Base-by-base conservation (phyloP, 2,888 invertebrate genomes). In the Xanthorhoe spadicearia region DNA sequence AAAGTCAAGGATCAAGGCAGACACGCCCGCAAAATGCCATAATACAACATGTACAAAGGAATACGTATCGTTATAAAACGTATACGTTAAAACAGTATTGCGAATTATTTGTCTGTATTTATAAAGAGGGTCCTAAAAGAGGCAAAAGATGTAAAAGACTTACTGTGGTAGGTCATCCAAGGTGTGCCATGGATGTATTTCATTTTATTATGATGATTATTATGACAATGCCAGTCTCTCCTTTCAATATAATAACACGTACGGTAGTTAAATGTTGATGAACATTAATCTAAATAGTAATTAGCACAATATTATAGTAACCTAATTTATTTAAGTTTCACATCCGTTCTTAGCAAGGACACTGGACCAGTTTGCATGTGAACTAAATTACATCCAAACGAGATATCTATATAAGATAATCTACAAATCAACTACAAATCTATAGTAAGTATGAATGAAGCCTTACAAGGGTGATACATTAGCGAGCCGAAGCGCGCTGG, bases 1-100 rank as follows among this genome's bases (percentile, higher is more conserved):
- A 71, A 71, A 69, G 66, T 61, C 69, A 75, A 69, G 74, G 74
- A 73, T 73, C 73, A 73, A 73, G 73, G 74, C 62, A 63, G 68
- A 55, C 58, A 65, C 63, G 69, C 63, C 66, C 56, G 56, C 59
- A 13, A 70, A 68, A 68, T 69, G 71, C 65, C 67, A 66, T 56
- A 46, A 50, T 48, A 35, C 51, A 15, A 55, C 35, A 49, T 38
- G 43, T 52, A 68, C 58, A 57, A 63, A 63, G 63, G 52, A 38
- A 50, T 13, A 55, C 17, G 51, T 57, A n/a, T 43, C 13, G 38
- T 32, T 32, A 32, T 23, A 23, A 1, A 4, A 23, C 23, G 32
- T 2, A 32, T 32, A 32, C 32, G 8, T 32, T 32, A 4, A 28
- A 4, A 28, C 2, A 28, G 28, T 28, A 28, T 28, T n/a, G n/a